Conservation (phyloP, 2,888 invertebrate genomes). For the Mythimna ferrago region DNA sequence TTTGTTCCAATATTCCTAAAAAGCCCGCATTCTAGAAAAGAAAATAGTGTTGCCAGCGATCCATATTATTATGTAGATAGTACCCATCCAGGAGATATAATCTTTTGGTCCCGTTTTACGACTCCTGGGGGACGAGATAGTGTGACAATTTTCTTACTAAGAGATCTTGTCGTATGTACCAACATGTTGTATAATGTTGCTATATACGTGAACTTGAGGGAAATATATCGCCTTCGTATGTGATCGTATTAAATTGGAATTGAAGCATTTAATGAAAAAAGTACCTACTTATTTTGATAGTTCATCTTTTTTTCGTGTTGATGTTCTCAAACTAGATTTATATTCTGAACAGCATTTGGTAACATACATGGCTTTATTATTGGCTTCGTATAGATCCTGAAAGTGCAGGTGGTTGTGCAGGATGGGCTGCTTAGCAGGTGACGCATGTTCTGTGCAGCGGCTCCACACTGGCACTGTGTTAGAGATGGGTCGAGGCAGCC, state of each 20-base stretch:
- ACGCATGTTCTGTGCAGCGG: too few relatives aligned
- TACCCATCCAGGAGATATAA: conserved; percentile 37
- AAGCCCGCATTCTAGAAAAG: conserved; percentile 4
- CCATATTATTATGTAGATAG: conserved; percentile 33
- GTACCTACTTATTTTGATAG: too few relatives aligned
- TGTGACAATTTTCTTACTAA: conserved; percentile 38
- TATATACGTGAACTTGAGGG: conserved; percentile 9
- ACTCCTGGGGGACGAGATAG: conserved; percentile 43
- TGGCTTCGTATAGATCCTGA: too few relatives aligned
- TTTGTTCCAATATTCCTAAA: background rate
- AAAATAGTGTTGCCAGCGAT: conserved; percentile 13
- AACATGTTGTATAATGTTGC: conserved; percentile 11
- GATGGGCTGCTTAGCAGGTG: too few relatives aligned
- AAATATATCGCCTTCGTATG: background rate
- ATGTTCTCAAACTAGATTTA: too few relatives aligned
- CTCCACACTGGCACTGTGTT: too few relatives aligned
- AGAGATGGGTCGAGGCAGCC: too few relatives aligned
- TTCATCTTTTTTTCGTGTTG: too few relatives aligned
- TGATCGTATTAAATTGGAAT: background rate
- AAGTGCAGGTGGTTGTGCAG: too few relatives aligned
- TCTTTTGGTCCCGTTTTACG: conserved; percentile 45
- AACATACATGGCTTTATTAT: too few relatives aligned
- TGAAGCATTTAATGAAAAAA: background rate
- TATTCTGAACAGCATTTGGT: too few relatives aligned
- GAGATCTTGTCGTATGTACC: conserved; percentile 6